Base-by-base conservation (phyloP, 1,140 invertebrate genomes). In the Euglossa dilemma region DNA sequence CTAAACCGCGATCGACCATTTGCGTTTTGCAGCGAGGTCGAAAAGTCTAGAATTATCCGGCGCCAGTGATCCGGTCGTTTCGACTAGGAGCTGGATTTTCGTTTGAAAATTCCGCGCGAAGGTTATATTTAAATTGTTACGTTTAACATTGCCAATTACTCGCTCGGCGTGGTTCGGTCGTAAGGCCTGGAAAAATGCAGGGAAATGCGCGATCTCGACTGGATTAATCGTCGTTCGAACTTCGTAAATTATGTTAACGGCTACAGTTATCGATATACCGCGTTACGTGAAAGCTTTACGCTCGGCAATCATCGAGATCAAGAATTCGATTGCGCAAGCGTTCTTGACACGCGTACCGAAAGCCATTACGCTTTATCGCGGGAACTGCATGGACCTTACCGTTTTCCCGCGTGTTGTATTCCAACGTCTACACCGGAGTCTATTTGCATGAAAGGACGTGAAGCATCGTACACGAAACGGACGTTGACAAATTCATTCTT, bases 401-500 rank as follows among this genome's bases (percentile, higher is more conserved):
- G 69, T 64, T 82, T 82, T 76, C 73, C 63, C 3, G 43, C 20
- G 43, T 6, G 20, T 59, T 82, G 25, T n/a, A 6, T 23, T 43
- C 80, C 23, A n/a, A 76, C 56, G 25, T 20, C n/a, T 14, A 50
- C 16, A 12, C 18, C 18, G 20, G 36, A 56, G 47, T 59, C 72
- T 56, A 59, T 82, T 76, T 66, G 47, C 59, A 59, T 76, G 63
- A 14, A 63, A 54, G 52, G 70, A 70, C 52, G 47, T 47, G 18
- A 50, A 45, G 6, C 25, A 18, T 20, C 11, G 57, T 16, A 6
- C n/a, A 74, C 25, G 43, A 59, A 76, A 67, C 43, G 36, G 63
- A 82, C 80, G 72, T 66, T 82, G 80, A 82, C 80, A 76, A 82
- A 82, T 82, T 67, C 73, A 82, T 76, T 81, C 71, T 81, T 75